These are phyloP conservation scores for Cladorhizidae sp. DNA, from an alignment of 37 sponge, comb jelly and placozoan genomes.

Conservation along the genomic window DNA sequence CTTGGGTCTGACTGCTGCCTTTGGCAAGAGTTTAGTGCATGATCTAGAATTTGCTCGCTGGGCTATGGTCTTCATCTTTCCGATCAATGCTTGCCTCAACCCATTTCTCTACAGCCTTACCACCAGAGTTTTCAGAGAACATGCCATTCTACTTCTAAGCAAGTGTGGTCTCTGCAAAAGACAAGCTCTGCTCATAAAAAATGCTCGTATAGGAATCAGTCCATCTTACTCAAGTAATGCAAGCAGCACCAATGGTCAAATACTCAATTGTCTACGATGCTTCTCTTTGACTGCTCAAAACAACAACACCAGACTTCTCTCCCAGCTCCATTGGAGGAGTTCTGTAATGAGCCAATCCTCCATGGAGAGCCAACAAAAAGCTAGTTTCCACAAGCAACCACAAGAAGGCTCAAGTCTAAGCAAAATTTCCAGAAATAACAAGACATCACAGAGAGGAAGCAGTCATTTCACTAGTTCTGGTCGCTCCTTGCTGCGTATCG, in stretches of 20 bases:
- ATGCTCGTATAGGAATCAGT: background rate
- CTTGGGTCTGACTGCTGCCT: constrained; percentile 54
- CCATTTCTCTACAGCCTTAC: constrained; percentile 82
- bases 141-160: constrained; percentile 26
- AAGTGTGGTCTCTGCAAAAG: constrained; percentile 37
- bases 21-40: constrained; percentile 37
- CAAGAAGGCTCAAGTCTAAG: constrained; percentile 1
- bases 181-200: background rate
- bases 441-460: background rate
- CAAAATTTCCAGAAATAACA: background rate
- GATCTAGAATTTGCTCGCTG: constrained; percentile 43
- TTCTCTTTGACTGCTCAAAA: background rate
- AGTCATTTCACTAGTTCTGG: background rate
- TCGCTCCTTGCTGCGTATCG: background rate
- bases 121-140: constrained; percentile 61
- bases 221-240: background rate
- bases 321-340: background rate
- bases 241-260: background rate
- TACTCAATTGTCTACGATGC: background rate
- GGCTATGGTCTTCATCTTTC: constrained; percentile 77
- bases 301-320: background rate
- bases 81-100: constrained; percentile 80
- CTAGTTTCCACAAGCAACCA: background rate
- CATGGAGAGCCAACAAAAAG: background rate
- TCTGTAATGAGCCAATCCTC: constrained; percentile 10